Evolutionary conservation across 2,113 vertebrate species (phyloP), one percentile per base, ranked within the genome.

Genomic region (Hyperoodon ampullatus): DNA sequence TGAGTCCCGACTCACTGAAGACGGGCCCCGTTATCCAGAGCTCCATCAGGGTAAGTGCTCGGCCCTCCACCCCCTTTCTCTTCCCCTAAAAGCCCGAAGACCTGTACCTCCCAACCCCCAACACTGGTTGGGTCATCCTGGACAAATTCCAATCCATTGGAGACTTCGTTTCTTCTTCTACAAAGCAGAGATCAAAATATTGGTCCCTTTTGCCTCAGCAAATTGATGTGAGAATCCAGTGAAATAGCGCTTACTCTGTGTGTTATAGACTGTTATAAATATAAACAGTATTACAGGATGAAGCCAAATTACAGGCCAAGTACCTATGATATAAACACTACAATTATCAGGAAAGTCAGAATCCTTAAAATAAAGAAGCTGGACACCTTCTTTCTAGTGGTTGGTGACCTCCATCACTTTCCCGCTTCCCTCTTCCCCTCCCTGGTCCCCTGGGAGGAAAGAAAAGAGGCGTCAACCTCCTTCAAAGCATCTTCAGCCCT

Each of bases 11-110:
- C 12, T 33, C 26, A 63, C 55, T 21, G 28, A 60, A 39, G 77
- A 61, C 1, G 55, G 26, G 2, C 12, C 42, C 26, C 2, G 0
- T 23, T 10, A 26, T 23, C 19, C 0, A 16, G 39, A 77, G 12
- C 55, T 47, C 58, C n/a, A 47, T 33, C 11, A 6, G 70, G 72
- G 50, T 74, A 70, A 75, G 30, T 23, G 42, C 28, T 63, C 9
- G 58, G 61, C 23, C 39, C 47, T 72, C 16, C 0, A 42, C 8
- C 70, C 87, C 19, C 26, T 44, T 8, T 60, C 30, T 65, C 33
- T 65, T 39, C 11, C 68, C n/a, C 70, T 68, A 35, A 89, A 85
- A 82, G 14, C 53, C 86, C 35, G 23, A 15, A 92, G 55, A 35
- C 30, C 42, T 30, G 14, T 50, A 0, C 5, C 19, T 18, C 2